These are phyloP conservation scores for Drosophila lacertosa DNA, from an alignment of 1,140 invertebrate genomes.

Conservation along the genomic window DNA sequence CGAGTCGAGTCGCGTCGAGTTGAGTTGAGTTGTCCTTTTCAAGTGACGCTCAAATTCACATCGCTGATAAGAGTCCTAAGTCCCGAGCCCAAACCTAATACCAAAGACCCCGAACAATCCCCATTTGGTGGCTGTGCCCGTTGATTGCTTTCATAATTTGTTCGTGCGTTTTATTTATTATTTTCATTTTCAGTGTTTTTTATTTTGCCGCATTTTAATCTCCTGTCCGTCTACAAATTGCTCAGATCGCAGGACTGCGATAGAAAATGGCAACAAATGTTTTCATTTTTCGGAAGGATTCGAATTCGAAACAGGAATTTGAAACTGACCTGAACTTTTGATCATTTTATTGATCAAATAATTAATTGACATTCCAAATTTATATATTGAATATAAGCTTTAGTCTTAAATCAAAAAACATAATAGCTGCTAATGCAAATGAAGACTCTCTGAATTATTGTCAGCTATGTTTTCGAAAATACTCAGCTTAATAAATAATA, in stretches of 20 bases:
- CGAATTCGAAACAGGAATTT: slow-evolving; percentile 3
- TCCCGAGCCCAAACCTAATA: slow-evolving; percentile 5
- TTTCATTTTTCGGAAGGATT: slow-evolving; percentile 59
- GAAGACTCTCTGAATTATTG: too few relatives aligned
- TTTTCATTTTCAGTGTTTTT: slow-evolving; percentile 35
- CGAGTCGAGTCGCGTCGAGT: slow-evolving; percentile 34
- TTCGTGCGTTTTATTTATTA: slow-evolving; percentile 52
- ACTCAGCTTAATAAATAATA: slow-evolving; percentile 30
- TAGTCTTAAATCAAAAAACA: too few relatives aligned
- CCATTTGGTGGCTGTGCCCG: slow-evolving; percentile 14
- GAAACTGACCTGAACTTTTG: too few relatives aligned
- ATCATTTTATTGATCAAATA: too few relatives aligned
- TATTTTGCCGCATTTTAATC: slow-evolving; percentile 60
- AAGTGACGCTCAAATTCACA: slow-evolving; percentile 66
- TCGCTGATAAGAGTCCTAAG: slow-evolving; percentile 69
- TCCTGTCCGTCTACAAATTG: slow-evolving; percentile 54
- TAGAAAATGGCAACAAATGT: slow-evolving; percentile 79
- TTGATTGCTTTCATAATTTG: slow-evolving; percentile 52
- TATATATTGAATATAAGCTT: too few relatives aligned
- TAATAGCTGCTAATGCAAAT: too few relatives aligned
- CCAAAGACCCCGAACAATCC: not conserved
- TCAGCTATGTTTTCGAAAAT: too few relatives aligned
- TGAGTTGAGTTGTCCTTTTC: slow-evolving; percentile 57
- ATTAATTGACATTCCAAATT: too few relatives aligned
- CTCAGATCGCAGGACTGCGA: slow-evolving; percentile 52